Base-by-base conservation (phyloP, 2,888 invertebrate species). In the Orthosia incerta region DNA sequence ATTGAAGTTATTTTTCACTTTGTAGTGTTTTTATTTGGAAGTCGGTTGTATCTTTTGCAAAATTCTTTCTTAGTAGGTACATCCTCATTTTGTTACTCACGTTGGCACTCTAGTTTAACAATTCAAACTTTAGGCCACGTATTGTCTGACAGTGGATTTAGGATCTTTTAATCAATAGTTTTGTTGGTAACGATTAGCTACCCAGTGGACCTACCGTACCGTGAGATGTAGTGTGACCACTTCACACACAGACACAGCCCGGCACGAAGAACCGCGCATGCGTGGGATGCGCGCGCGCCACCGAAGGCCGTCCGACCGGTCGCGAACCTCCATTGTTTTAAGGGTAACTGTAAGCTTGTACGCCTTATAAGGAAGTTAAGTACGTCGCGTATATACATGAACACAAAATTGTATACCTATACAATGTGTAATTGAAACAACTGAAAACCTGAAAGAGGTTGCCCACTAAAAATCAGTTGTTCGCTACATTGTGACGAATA, bases 261-360 rank as follows among this genome's bases (percentile, higher is more conserved):
- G 39, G n/a, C 3, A n/a, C 16, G 31, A 4, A 13, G 56, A 39
- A 12, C 18, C 16, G 53, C 53, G 57, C 60, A 57, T n/a, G 74
- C 74, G 81, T 71, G 70, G 63, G 71, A 66, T 56, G 74, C 71
- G 65, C 66, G 60, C 62, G 70, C 62, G 80, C 53, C 64, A 4
- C 64, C 59, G 73, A 71, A 78, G 73, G 75, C 70, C 75, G 77
- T 7, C 56, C 5, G 56, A 67, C 63, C 68, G 71, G 74, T 76
- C 68, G 74, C 48, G 5, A 12, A n/a, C 61, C 2, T 13, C 64
- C 70, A 74, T 79, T 79, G 79, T 85, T 76, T 72, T 67, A 68
- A 23, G 72, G 69, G 26, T 81, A 78, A 81, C 76, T 76, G 78
- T 82, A 53, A 48, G 64, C 55, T 57, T 62, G 59, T 18, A 11